These are phyloP conservation scores for Muscidifurax raptorellus DNA, from an alignment of 1,140 invertebrate species.

Conservation along the genomic window DNA sequence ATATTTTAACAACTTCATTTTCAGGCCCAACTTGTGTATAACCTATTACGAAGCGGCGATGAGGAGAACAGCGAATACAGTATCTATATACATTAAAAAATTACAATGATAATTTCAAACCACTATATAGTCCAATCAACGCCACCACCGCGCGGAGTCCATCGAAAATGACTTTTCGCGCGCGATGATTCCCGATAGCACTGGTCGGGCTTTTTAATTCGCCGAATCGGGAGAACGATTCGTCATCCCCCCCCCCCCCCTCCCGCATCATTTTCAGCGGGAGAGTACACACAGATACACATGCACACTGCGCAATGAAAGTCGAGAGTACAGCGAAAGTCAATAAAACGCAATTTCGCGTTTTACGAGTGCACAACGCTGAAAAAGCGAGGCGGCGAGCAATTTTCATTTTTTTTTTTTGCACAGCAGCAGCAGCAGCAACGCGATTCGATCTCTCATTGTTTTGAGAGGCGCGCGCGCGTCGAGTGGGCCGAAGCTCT, in stretches of 20 bases:
- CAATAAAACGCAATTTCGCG: constrained; percentile 50
- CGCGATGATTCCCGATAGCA: background rate
- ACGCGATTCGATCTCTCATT: constrained; percentile 49
- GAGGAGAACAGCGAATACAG: too few species aligned
- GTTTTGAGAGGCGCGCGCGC: constrained; percentile 40
- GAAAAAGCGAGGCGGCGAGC: background rate
- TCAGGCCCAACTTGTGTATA: background rate
- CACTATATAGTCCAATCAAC: background rate
- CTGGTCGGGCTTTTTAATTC: constrained; percentile 45
- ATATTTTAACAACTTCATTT: background rate
- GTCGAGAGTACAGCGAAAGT: constrained; percentile 31
- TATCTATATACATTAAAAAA: background rate
- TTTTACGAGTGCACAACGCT: constrained; percentile 1
- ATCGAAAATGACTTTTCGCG: background rate
- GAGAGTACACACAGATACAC: background rate
- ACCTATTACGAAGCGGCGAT: too few species aligned
- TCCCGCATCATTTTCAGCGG: constrained; percentile 26
- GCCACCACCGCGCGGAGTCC: background rate
- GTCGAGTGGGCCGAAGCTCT: constrained; percentile 28
- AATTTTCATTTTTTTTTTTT: constrained; percentile 43
- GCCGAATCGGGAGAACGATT: background rate
- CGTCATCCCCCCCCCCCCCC: background rate
- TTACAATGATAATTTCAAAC: background rate
- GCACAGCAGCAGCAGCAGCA: too few species aligned
- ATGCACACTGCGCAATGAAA: constrained; percentile 4